Evolutionary conservation across 2,888 invertebrate species (phyloP).

Genomic region (Vandiemenella viatica): DNA sequence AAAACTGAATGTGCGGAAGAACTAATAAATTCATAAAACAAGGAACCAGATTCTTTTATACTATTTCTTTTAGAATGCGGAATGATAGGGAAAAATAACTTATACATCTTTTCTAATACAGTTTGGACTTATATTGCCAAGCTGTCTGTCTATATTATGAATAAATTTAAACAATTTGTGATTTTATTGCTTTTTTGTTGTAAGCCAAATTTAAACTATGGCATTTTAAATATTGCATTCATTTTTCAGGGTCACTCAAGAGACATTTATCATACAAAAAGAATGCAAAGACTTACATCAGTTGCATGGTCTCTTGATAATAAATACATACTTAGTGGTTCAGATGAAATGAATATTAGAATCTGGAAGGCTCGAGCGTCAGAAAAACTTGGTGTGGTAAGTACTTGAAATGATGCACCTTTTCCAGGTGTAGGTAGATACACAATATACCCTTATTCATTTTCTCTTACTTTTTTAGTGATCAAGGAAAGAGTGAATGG

Average conservation of each 20-base stretch:
- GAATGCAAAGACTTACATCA: conserved; percentile 91
- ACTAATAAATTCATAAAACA: no score
- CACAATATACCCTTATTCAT: no score
- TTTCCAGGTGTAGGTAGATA: neutral
- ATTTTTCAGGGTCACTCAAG: conserved; percentile 52
- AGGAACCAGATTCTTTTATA: no score
- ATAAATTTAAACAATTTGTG: neutral
- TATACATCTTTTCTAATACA: no score
- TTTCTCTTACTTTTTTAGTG: no score
- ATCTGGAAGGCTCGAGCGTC: conserved; percentile 96
- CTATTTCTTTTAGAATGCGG: no score
- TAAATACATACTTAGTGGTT: conserved; percentile 85
- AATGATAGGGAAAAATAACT: no score
- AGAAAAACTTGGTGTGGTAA: conserved; percentile 89
- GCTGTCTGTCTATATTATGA: neutral
- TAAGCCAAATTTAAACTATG: neutral
- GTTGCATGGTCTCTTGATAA: conserved; percentile 87
- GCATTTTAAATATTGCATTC: neutral
- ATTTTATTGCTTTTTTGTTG: neutral
- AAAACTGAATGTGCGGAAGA: no score
- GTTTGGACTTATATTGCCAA: no score
- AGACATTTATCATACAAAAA: conserved; percentile 94
- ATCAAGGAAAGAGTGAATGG: no score
- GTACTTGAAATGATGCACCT: conserved; percentile 23
- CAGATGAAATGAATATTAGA: conserved; percentile 98